Evolutionary conservation across 2,797 vertebrate species (phyloP), one percentile per base, ranked within the genome.

Genomic region (Lutjanus campechanus): DNA sequence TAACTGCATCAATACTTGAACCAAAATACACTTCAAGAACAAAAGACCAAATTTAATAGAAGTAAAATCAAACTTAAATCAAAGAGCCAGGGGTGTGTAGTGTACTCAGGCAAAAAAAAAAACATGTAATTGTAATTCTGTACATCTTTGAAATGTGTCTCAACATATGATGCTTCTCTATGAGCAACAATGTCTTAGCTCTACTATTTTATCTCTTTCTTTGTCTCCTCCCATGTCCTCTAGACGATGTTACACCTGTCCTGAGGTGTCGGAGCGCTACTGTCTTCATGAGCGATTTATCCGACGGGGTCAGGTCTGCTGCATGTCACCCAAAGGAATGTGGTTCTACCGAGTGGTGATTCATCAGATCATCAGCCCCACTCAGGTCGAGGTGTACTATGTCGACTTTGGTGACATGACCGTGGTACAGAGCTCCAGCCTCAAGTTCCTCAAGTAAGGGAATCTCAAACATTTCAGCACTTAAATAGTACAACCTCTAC

Each of bases 311-410:
- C 97, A 97, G 85, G 96, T 97, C 77, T 98, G 97, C 89, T 98
- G 98, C n/a, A 91, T 96, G 15, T 93, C 82, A 0, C 95, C 94
- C 0, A 91, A 87, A 70, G 94, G 95, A 69, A 94, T 95, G 63
- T 98, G 97, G 97, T 98, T 98, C 95, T 99, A 99, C 87, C 94
- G 97, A 0, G 97, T 96, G 51, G 89, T 99, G 69, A 94, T 99
- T 90, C 97, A 97, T 77, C 90, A 77, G 58, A 71, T 98, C 2
- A 5, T 98, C 63, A 95, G 83, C 65, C 84, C 93, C 36, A 89
- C 93, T 20, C 91, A 96, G 62, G 97, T 98, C 0, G 94, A 97
- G 77, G 97, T 99, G 8, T 99, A 97, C 93, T 98, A 90, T 2
- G 95, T 96, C 0, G 98, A 99, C 88, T 98, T 96, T 3, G 98